Base-by-base conservation (phyloP, 1,140 invertebrate species). In the Temnothorax longispinosus region DNA sequence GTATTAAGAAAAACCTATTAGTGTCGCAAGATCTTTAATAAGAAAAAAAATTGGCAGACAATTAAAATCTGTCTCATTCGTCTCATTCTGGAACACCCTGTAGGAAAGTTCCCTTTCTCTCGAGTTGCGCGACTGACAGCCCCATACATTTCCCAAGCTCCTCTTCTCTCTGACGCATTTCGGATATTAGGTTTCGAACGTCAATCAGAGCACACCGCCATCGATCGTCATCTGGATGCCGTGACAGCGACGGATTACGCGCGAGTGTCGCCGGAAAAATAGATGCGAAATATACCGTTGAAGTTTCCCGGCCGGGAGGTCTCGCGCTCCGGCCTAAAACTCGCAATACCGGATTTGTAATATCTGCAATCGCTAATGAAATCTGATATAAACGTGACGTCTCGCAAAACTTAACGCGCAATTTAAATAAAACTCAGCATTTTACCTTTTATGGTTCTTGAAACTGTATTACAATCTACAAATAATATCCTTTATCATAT, bases 131-230 rank as follows among this genome's bases (percentile, higher is more conserved):
- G 52, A 84, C 80, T 75, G 80, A 38, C 58, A 32, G 72, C 44
- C 87, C 58, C 81, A 82, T 85, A 78, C 67, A 88, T 77, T 80
- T 86, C 58, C 82, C 38, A 64, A 5, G n/a, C 69, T 74, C 35
- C 88, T 78, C 80, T 21, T 80, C 64, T n/a, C 58, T 75, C 52
- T 69, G 88, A 90, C 85, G 86, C 72, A 89, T 90, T 90, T 90
- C 89, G 85, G 88, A 90, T 90, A 90, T 90, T 90, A 90, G 78
- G 86, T 90, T 90, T 87, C 60, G 85, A 87, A 85, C 88, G 89
- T 90, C 89, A 90, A 90, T 90, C 88, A 90, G 72, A 71, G 47
- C 71, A 56, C 47, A 65, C 38, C 62, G 60, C 64, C 64, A 88
- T 90, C 81, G 88, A 90, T 89, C 86, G 85, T 56, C 58, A 81